These are phyloP conservation scores for Ammodytes dubius DNA, from an alignment of 2,113 vertebrate species.

Conservation along the genomic window DNA sequence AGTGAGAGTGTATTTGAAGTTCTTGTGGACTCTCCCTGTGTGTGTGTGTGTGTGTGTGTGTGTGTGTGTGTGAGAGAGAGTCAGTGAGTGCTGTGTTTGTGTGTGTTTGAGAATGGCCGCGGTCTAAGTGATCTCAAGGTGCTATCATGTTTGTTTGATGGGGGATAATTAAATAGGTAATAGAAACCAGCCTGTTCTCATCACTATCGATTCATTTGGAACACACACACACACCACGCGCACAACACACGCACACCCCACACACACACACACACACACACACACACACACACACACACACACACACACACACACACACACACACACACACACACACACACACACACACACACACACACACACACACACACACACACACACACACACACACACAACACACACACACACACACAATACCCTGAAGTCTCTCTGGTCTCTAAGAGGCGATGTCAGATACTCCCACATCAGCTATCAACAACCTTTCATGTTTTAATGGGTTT, in stretches of 20 bases:
- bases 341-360: constrained; percentile 14
- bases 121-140: constrained; percentile 72
- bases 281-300: constrained; percentile 16
- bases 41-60: neutral
- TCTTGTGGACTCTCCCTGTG: neutral
- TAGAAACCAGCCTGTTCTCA: constrained; percentile 75
- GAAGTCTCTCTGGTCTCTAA: constrained; percentile 52
- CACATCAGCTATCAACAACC: constrained; percentile 69
- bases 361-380: neutral
- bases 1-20: constrained; percentile 3
- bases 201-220: constrained; percentile 72
- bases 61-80: neutral
- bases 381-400: constrained; percentile 18
- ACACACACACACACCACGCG: neutral
- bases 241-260: too few species aligned
- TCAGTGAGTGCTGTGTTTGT: neutral
- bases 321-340: constrained; percentile 6
- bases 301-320: neutral
- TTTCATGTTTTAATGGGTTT: constrained; percentile 73
- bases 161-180: constrained; percentile 84
- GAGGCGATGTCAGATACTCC: constrained; percentile 66
- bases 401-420: constrained; percentile 2
- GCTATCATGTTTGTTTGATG: constrained; percentile 84
- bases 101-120: constrained; percentile 14
- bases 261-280: constrained; percentile 2